Conservation (phyloP, 2,113 vertebrate species). For the Entomyzon cyanotis region DNA sequence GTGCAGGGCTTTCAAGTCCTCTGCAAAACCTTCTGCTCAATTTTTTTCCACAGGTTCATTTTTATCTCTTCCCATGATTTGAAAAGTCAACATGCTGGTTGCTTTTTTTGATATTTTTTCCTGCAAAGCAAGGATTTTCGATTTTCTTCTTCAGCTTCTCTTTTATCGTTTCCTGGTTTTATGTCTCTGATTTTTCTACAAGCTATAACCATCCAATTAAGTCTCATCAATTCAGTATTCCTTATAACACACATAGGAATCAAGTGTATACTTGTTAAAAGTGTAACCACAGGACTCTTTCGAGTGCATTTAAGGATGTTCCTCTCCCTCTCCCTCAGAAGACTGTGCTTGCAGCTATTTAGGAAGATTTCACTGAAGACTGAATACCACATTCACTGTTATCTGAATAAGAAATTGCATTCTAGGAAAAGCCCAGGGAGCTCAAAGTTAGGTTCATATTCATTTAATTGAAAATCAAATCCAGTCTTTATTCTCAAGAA, state of each 20-base stretch:
- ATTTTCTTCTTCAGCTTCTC: neutral
- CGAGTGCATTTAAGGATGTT: neutral
- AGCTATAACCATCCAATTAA: neutral
- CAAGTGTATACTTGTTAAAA: neutral
- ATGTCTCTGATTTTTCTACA: neutral
- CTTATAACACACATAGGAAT: neutral
- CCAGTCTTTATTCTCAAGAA: neutral
- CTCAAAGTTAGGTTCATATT: neutral
- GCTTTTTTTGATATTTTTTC: neutral
- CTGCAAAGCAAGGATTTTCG: neutral
- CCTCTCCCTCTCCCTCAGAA: neutral
- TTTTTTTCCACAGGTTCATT: neutral
- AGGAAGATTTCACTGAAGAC: neutral
- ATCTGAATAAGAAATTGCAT: neutral
- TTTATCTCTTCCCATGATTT: neutral
- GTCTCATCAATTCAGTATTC: neutral
- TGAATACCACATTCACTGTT: neutral
- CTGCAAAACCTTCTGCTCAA: neutral
- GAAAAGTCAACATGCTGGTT: neutral
- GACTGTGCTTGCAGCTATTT: neutral
- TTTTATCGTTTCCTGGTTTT: neutral
- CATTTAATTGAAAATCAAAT: neutral
- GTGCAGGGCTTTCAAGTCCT: neutral
- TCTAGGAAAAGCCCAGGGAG: neutral
- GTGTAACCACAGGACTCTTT: neutral